These are phyloP conservation scores for Orestias chungarensis DNA, from an alignment of 2,797 vertebrate genomes.

Conservation along the genomic window DNA sequence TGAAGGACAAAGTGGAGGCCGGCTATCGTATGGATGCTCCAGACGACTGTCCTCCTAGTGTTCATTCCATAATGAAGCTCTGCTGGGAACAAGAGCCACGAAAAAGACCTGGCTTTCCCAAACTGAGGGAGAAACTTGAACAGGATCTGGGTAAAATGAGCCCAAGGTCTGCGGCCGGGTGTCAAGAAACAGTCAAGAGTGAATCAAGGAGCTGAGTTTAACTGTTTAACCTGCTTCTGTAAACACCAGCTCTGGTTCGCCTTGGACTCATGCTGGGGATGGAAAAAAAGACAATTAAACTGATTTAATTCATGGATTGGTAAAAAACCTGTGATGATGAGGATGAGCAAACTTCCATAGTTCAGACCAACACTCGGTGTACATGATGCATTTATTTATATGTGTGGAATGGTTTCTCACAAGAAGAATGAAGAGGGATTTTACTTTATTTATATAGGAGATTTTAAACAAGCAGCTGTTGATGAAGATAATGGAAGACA, in stretches of 20 bases:
- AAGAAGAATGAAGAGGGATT: neutral
- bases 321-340: neutral
- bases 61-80: constrained; percentile 86
- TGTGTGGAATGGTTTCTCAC: neutral
- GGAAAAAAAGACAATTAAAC: neutral
- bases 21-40: constrained; percentile 91
- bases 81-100: constrained; percentile 90
- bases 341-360: neutral
- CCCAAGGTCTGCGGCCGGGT: neutral
- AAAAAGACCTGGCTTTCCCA: constrained; percentile 86
- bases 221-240: neutral
- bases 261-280: neutral
- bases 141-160: constrained; percentile 68
- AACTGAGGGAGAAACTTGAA: constrained; percentile 85
- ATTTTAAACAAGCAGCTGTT: neutral
- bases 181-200: constrained; percentile 1
- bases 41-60: constrained; percentile 77
- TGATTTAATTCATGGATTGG: neutral
- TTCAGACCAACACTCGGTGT: neutral
- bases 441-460: neutral
- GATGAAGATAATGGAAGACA: neutral
- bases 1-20: constrained; percentile 82
- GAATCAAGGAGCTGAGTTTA: constrained; percentile 29
- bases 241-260: neutral
- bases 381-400: neutral